Evolutionary conservation across 2,888 invertebrate genomes (phyloP), one percentile per base, ranked within the genome.

Genomic region (Drosophila mimetica): DNA sequence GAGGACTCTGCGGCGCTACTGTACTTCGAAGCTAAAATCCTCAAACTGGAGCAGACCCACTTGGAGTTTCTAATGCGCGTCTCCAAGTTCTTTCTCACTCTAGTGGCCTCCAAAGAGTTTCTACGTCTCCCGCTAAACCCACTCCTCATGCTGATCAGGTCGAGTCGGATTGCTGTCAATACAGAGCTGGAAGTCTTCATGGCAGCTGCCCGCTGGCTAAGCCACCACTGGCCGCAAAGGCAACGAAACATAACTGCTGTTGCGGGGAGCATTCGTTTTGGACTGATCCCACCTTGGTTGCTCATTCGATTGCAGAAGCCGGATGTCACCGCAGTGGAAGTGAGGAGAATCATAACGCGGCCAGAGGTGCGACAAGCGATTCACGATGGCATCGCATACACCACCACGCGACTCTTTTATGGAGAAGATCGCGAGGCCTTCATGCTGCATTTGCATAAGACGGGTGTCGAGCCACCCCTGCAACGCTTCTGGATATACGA

Each of bases 141-240:
- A 83, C 90, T 96, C 1, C 93, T 94, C 77, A 93, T 93, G n/a
- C 92, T 96, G 60, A 91, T 96, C 1, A 93, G 93, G 66, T 96
- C 96, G 0, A 95, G 95, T 90, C 94, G 94, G 75, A 95, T 96
- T 77, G 94, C 94, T 53, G 95, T 96, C 0, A 95, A 96, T 81
- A 94, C 95, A 93, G 96, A 93, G 90, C 82, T 90, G 32, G 91
- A 91, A 76, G 90, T 96, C 0, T 93, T 96, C 41, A 96, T 96
- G 95, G 94, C 96, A 0, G 96, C 95, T 0, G 95, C 96, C 0
- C 93, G 96, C 18, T 97, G 97, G 97, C 89, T 97, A 20, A 94
- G 94, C 89, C 93, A 94, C 48, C 93, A 95, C 79, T 96, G 96
- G 96, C 86, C 93, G 0, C 91, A 93, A 2, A 93, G 96, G 1